Evolutionary conservation across 53 echinoderm and acorn worm genomes (phyloP).

Genomic region (Henricia sp.): DNA sequence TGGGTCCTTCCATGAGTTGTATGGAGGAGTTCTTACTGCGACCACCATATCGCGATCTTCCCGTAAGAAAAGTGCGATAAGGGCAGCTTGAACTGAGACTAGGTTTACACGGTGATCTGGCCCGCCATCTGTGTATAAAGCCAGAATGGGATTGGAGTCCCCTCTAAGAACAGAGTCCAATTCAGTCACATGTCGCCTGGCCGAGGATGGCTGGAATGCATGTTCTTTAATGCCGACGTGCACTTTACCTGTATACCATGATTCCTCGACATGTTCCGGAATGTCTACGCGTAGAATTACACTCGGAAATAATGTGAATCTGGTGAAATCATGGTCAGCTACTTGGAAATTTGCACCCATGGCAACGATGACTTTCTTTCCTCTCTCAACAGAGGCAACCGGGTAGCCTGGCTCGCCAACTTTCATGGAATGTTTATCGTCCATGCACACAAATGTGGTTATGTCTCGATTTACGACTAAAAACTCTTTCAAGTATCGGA

Average conservation of each 20-base stretch:
- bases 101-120: constrained; percentile 25
- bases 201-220: constrained; percentile 25
- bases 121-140: constrained; percentile 31
- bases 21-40: constrained; percentile 8
- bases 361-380: constrained; percentile 23
- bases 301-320: constrained; percentile 15
- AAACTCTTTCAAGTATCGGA: constrained; percentile 30
- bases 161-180: neutral
- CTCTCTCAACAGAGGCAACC: constrained; percentile 42
- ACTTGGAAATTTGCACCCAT: neutral
- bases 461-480: neutral
- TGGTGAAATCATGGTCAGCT: constrained; percentile 53
- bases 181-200: constrained; percentile 28
- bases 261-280: constrained; percentile 16
- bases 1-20: constrained; percentile 39
- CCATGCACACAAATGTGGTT: neutral
- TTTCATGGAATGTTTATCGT: constrained; percentile 33
- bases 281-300: constrained; percentile 5
- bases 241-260: neutral
- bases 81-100: constrained; percentile 18
- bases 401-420: constrained; percentile 45
- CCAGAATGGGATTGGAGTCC: neutral
- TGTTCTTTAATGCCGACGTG: constrained; percentile 7
- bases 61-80: neutral
- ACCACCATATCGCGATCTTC: neutral